Percentiles rank a stretch among this genome's conserved stretches.
phyloP scores from a whole-genome alignment of 2,888 invertebrate species.

The Agonopterix heracliana region DNA sequence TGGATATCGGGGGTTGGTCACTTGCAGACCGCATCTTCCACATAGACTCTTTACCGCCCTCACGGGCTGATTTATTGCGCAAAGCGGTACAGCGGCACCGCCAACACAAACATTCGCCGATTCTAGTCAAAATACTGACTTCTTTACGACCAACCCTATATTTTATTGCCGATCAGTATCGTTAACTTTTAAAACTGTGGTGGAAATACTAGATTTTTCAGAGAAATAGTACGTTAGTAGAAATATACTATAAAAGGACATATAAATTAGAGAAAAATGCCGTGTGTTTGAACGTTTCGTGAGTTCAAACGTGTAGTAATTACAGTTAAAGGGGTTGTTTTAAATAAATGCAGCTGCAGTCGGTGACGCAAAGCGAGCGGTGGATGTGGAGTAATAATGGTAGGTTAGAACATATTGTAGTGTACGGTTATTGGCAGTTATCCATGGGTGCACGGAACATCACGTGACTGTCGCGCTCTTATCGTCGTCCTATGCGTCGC shows the following conservation, averaged over 20 bases:
- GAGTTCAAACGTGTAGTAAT: slow-evolving; percentile 40
- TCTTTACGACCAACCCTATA: slow-evolving; percentile 56
- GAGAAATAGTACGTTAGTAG: background rate
- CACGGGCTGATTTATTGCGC: slow-evolving; percentile 56
- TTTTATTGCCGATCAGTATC: slow-evolving; percentile 51
- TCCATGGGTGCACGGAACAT: slow-evolving; percentile 52
- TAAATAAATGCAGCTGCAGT: slow-evolving; percentile 41
- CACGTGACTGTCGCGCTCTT: slow-evolving; percentile 35
- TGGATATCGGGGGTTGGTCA: slow-evolving; percentile 41
- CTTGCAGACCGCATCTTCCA: slow-evolving; percentile 47
- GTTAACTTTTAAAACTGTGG: slow-evolving; percentile 31
- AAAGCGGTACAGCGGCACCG: slow-evolving; percentile 42
- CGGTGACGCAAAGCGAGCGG: slow-evolving; percentile 29
- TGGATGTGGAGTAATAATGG: slow-evolving; percentile 32
- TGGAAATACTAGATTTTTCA: background rate
- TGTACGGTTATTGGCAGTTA: slow-evolving; percentile 43
- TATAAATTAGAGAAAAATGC: slow-evolving; percentile 26
- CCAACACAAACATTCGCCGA: slow-evolving; percentile 45
- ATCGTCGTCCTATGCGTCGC: no score
- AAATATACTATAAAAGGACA: background rate
- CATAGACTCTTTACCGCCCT: slow-evolving; percentile 50
- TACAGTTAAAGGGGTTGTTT: slow-evolving; percentile 44
- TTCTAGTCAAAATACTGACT: slow-evolving; percentile 49
- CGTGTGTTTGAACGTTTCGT: slow-evolving; percentile 32
- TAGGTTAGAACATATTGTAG: slow-evolving; percentile 41